A percentile compares a stretch with the other conserved stretches of the same genome.
phyloP scores from a whole-genome alignment of 2,113 vertebrate species.

The Pelvicachromis taeniatus region DNA sequence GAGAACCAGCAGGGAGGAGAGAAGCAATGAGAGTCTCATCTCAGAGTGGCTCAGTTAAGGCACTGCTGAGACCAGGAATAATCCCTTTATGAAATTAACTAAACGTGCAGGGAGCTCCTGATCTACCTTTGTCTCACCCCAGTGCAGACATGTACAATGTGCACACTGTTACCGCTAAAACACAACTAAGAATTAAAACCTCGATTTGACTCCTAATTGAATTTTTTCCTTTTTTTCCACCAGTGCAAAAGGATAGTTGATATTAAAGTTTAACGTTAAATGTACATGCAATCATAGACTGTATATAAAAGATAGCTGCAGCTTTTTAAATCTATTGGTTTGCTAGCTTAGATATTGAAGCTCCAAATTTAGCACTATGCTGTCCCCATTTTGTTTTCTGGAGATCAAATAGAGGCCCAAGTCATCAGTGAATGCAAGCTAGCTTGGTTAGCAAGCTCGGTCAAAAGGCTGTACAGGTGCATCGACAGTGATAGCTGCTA shows the following conservation, averaged over 20 bases:
- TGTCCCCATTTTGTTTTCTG: background rate
- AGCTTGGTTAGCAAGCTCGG: background rate
- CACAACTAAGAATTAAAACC: background rate
- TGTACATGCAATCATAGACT: background rate
- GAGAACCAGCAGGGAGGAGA: conserved; percentile 23
- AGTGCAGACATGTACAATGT: background rate
- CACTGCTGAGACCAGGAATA: conserved; percentile 40
- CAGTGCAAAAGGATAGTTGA: background rate
- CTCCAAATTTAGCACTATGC: background rate
- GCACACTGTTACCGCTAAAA: background rate
- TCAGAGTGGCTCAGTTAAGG: conserved; percentile 31
- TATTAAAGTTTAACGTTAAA: background rate
- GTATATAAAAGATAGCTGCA: background rate
- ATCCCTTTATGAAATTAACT: conserved; percentile 61
- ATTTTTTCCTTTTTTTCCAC: background rate
- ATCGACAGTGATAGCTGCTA: background rate
- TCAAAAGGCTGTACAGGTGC: background rate
- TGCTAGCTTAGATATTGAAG: background rate
- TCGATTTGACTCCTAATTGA: background rate
- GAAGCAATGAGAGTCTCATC: conserved; percentile 14
- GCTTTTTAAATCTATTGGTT: background rate
- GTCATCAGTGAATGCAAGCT: background rate
- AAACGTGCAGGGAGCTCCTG: conserved; percentile 30
- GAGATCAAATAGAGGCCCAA: background rate
- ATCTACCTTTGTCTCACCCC: conserved; percentile 25